Evolutionary conservation across 2,113 vertebrate genomes (phyloP).

Genomic region (Myodes glareolus): DNA sequence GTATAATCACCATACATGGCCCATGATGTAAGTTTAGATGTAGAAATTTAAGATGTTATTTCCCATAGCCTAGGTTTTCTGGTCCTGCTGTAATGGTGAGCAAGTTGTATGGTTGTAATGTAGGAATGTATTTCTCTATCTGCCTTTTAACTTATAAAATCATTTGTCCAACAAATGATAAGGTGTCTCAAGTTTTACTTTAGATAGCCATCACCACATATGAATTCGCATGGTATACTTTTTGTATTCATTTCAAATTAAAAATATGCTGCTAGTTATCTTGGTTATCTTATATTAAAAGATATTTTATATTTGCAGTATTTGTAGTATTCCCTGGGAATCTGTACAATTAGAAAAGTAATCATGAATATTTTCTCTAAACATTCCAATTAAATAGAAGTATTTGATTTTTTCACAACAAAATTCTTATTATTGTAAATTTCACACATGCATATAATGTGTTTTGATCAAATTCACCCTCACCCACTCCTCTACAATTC

Average conservation of each 20-base stretch:
- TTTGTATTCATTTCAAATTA: neutral
- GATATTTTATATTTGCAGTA: neutral
- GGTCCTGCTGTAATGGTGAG: neutral
- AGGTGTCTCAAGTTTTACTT: neutral
- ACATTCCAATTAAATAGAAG: conserved; percentile 15
- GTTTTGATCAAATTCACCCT: neutral
- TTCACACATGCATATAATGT: too few relatives aligned
- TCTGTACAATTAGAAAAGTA: neutral
- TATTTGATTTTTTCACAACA: neutral
- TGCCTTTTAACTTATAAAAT: neutral
- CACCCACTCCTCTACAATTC: neutral
- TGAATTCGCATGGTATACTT: rapidly evolving
- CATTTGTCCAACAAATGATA: neutral
- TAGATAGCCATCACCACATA: neutral
- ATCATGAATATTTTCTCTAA: neutral
- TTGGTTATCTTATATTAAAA: neutral
- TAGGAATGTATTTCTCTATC: neutral
- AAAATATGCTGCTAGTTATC: neutral
- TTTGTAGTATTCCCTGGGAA: neutral
- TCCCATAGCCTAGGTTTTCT: neutral
- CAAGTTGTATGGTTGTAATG: neutral
- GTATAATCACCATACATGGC: neutral
- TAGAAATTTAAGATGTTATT: neutral
- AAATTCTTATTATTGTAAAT: neutral
- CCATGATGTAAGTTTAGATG: conserved; percentile 2